A percentile compares a stretch with the other conserved stretches of the same genome.
phyloP scores from a whole-genome alignment of 2,797 vertebrate species.

The Sparidentex hasta region DNA sequence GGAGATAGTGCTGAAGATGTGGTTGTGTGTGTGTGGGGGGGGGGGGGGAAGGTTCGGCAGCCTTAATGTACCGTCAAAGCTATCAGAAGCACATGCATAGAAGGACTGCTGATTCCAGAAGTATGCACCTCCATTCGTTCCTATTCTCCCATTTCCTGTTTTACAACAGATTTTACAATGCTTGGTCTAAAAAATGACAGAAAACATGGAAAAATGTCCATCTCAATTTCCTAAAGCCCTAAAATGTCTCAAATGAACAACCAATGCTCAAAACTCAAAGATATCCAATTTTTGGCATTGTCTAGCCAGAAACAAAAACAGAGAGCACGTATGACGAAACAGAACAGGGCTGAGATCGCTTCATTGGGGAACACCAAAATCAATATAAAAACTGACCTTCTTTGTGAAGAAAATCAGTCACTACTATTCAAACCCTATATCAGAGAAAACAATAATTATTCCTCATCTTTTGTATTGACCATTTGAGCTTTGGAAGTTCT shows the following conservation, averaged over 20 bases:
- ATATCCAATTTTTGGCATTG: background rate
- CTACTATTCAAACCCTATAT: background rate
- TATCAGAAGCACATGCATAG: constrained; percentile 28
- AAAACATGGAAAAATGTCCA: background rate
- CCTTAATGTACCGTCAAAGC: constrained; percentile 57
- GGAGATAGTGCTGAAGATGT: constrained; percentile 85
- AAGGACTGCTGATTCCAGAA: background rate
- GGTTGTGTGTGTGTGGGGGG: too few species aligned
- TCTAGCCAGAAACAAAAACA: background rate
- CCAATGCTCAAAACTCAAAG: background rate
- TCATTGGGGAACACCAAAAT: constrained; percentile 3
- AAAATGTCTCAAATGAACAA: background rate
- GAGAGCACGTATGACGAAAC: background rate
- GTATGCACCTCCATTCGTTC: background rate
- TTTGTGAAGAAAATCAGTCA: background rate
- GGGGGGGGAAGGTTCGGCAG: constrained; percentile 73
- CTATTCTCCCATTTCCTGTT: background rate
- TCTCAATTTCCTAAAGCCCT: background rate
- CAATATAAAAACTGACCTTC: background rate
- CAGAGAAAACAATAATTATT: background rate
- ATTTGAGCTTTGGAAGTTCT: background rate
- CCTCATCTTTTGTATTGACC: background rate
- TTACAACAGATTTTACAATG: background rate
- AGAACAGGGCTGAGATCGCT: background rate
- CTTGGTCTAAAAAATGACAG: background rate